These are phyloP conservation scores for Takifugu rubripes DNA, from an alignment of 2,797 vertebrate genomes.

Conservation along the genomic window DNA sequence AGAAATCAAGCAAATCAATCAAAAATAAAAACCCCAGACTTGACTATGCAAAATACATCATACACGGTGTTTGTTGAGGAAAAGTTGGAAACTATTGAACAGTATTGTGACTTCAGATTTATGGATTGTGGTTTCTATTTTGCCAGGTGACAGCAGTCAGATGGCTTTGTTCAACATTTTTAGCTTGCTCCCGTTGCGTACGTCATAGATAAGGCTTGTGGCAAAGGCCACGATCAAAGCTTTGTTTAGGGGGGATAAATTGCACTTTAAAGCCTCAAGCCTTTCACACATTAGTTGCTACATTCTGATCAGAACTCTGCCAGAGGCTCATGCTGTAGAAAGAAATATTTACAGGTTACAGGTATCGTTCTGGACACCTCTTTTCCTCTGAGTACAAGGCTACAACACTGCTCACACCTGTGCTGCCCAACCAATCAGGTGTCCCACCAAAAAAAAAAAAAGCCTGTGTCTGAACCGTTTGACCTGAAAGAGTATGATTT, in stretches of 20 bases:
- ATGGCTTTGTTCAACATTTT: slow-evolving; percentile 55
- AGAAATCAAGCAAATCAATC: slow-evolving; percentile 46
- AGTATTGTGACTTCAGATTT: slow-evolving; percentile 42
- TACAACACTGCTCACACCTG: slow-evolving; percentile 31
- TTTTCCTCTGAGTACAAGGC: slow-evolving; percentile 39
- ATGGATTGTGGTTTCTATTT: slow-evolving; percentile 36
- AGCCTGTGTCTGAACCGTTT: slow-evolving; percentile 57
- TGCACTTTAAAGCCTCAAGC: slow-evolving; percentile 75
- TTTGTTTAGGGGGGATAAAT: slow-evolving; percentile 68
- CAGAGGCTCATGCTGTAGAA: slow-evolving; percentile 62
- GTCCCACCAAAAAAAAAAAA: slow-evolving; percentile 38
- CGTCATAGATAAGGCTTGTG: slow-evolving; percentile 73
- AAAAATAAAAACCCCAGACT: slow-evolving; percentile 37
- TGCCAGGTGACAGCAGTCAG: slow-evolving; percentile 24
- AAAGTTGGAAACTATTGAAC: slow-evolving; percentile 48
- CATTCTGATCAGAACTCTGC: slow-evolving; percentile 68
- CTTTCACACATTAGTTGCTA: slow-evolving; percentile 67
- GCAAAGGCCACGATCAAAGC: slow-evolving; percentile 74
- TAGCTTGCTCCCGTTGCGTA: slow-evolving; percentile 60
- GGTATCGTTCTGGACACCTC: slow-evolving; percentile 59
- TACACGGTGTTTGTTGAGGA: slow-evolving; percentile 50
- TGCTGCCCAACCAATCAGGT: slow-evolving; percentile 21
- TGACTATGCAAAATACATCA: slow-evolving; percentile 60
- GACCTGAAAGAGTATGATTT: slow-evolving; percentile 66
- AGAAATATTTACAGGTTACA: slow-evolving; percentile 50